Evolutionary conservation across 2,797 vertebrate species (phyloP), one percentile per base, ranked within the genome.

Genomic region (Aeoliscus strigatus): DNA sequence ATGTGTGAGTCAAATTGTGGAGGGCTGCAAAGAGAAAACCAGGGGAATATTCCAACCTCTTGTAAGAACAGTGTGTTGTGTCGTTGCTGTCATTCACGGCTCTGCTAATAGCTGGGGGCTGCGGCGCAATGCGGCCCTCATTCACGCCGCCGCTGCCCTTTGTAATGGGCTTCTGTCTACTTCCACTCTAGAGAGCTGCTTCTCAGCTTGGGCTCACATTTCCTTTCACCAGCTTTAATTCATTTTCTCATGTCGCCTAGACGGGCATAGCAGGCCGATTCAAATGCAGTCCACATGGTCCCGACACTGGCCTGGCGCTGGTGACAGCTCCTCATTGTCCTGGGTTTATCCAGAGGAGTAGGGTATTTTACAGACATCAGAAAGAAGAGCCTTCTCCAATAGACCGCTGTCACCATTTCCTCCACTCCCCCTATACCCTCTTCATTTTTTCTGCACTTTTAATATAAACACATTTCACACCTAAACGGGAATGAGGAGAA

Each of bases 401-500:
- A 66, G 73, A 81, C 71, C 70, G 65, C 54, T 73, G 67, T 49
- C 77, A 75, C 79, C 77, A 70, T 70, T 51, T 72, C 65, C 48
- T 63, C 47, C 23, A 2, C 70, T 46, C 27, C 26, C 15, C 13
- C 12, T 28, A n/a, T 33, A 50, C 34, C 30, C 2, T 23, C 27
- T 27, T 59, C 47, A 25, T 35, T 58, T 54, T 68, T 57, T 44
- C 52, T 18, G 37, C 14, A 14, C 73, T 70, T 67, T 67, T 62
- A 82, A 76, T 79, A 79, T 70, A 79, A 82, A 80, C 77, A 74
- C 55, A 82, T 82, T 86, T 82, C 75, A 82, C 75, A 78, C 66
- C 61, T 77, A 70, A 80, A 68, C 44, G 58, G 37, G 71, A 75
- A 67, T 70, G 60, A 73, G 56, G 50, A 52, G 66, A 55, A 66